phyloP scores from a whole-genome alignment of 2,113 vertebrate species.

The Ceyx melanurus region DNA sequence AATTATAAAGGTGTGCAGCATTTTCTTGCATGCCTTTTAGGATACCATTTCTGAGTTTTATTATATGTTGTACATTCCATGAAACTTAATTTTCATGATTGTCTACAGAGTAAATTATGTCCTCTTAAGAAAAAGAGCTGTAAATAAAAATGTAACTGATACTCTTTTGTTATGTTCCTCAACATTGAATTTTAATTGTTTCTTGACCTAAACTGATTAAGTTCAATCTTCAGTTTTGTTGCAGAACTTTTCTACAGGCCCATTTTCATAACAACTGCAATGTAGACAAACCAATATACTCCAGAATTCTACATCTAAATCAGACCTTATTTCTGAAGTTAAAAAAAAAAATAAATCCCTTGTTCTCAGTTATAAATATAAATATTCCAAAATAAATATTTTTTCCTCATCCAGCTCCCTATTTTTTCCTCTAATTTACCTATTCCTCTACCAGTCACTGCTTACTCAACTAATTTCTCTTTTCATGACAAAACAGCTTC shows the following conservation, averaged over 20 bases:
- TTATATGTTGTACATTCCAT: neutral
- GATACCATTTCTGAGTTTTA: neutral
- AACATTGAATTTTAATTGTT: neutral
- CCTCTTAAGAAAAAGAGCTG: neutral
- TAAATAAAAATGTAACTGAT: neutral
- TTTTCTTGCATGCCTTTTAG: neutral
- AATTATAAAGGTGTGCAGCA: neutral
- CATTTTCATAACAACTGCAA: neutral
- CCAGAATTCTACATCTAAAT: neutral
- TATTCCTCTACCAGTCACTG: neutral
- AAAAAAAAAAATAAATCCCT: neutral
- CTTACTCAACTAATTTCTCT: neutral
- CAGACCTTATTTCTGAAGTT: neutral
- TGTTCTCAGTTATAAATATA: neutral
- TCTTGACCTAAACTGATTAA: neutral
- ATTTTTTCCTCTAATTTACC: neutral
- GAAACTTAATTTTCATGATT: neutral
- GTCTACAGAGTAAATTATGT: neutral
- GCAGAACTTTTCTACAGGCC: neutral
- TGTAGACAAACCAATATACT: neutral
- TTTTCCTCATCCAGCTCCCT: neutral
- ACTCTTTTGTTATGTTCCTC: neutral
- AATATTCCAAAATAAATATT: neutral
- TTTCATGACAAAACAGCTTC: neutral
- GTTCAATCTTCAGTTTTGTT: neutral